Evolutionary conservation across 2,888 invertebrate genomes (phyloP).

Genomic region (Zonitis immaculata): DNA sequence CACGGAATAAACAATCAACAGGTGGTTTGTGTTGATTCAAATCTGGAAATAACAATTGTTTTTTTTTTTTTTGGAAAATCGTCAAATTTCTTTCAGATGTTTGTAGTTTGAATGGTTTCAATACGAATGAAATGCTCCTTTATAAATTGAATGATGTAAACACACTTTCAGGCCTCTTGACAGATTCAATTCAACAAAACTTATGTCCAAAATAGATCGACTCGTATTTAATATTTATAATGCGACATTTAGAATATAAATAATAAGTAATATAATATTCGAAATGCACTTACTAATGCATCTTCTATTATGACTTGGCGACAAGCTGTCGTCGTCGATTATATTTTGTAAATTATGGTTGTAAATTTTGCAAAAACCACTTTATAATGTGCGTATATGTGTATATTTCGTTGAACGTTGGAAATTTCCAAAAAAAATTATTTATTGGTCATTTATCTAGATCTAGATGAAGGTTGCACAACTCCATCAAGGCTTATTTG

Average conservation of each 20-base stretch:
- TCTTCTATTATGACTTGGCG: not conserved
- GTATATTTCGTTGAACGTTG: too few relatives aligned
- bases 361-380: not conserved
- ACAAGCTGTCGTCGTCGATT: not conserved
- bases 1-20: not conserved
- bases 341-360: not conserved
- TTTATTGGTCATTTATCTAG: too few relatives aligned
- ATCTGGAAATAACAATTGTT: constrained; percentile 7
- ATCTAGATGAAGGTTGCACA: too few relatives aligned
- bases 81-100: not conserved
- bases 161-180: constrained; percentile 8
- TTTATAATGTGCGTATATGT: not conserved
- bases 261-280: not conserved
- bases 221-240: too few relatives aligned
- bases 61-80: not conserved
- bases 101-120: not conserved
- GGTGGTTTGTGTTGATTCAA: constrained; percentile 5
- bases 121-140: constrained; percentile 4
- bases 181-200: constrained; percentile 7
- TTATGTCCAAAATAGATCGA: constrained; percentile 6
- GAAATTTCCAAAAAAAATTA: not conserved
- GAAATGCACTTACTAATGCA: not conserved
- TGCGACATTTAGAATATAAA: constrained; percentile 4
- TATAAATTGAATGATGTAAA: not conserved
- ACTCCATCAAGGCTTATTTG: too few relatives aligned